phyloP scores from a whole-genome alignment of 2,113 vertebrate species.

The Xiphophorus hellerii region DNA sequence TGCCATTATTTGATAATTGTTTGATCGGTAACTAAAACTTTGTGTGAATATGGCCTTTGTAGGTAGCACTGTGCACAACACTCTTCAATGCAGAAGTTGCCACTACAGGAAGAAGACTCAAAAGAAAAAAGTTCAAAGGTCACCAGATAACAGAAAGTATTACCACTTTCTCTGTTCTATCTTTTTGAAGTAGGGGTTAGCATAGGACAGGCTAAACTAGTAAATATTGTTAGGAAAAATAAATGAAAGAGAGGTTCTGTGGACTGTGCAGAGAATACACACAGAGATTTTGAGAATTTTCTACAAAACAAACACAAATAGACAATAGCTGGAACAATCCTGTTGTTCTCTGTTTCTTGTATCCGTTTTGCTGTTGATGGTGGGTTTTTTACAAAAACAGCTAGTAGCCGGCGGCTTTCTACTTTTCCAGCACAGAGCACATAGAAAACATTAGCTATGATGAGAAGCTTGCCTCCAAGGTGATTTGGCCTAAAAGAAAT shows the following conservation, averaged over 20 bases:
- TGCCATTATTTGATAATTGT: not conserved
- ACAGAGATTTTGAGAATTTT: not conserved
- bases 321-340: not conserved
- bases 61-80: not conserved
- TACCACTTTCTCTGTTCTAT: not conserved
- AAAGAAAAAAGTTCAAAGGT: not conserved
- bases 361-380: not conserved
- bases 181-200: not conserved
- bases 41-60: not conserved
- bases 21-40: not conserved
- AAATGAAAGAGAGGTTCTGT: not conserved
- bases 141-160: not conserved
- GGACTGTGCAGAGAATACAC: not conserved
- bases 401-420: not conserved
- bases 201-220: not conserved
- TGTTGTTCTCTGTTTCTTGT: not conserved
- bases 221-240: not conserved
- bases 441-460: not conserved
- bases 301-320: not conserved
- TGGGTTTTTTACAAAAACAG: not conserved
- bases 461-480: not conserved
- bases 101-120: not conserved
- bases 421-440: not conserved
- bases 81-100: not conserved
- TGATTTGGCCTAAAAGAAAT: not conserved